Base-by-base conservation (phyloP, 2,113 vertebrate genomes). In the Stigmatopora argus region DNA sequence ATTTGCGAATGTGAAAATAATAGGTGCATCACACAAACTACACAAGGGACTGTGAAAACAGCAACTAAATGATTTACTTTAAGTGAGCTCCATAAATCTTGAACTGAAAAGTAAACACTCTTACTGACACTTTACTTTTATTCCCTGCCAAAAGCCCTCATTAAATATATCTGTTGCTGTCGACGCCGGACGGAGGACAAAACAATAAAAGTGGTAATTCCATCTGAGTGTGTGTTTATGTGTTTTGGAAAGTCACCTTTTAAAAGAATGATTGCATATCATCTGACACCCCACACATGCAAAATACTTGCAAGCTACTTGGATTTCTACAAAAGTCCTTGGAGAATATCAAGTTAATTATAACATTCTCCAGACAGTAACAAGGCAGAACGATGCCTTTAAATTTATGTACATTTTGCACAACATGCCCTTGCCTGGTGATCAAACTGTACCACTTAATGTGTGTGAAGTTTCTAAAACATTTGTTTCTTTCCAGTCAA, bases 1-100 rank as follows among this genome's bases (percentile, higher is more conserved):
- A 14, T 55, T 55, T 55, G 53, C 3, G 3, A 55, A 55, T 13
- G 52, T 55, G 53, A 31, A 31, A 76, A 77, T 76, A 62, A 67
- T 67, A 64, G 46, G 44, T 15, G 31, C 51, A 62, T 35, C 9
- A 23, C 2, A 21, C 11, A 53, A 53, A 11, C 52, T 53, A 53
- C 52, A 53, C 19, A 93, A 45, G 94, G 89, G 35, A 90, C 94
- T 97, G 66, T 17, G 57, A 61, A 44, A 41, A 35, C 58, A n/a
- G 7, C 38, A 18, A 53, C 53, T 77, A 68, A 83, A 85, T 83
- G 65, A 77, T 85, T 86, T 69, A 75, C 65, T 71, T 69, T 66
- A 58, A 52, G 64, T 69, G 71, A 76, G 77, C 78, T 65, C 78
- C 67, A 74, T 84, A 82, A 46, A 48, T 64, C 62, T 81, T 65